Evolutionary conservation across 2,888 invertebrate species (phyloP), one percentile per base, ranked within the genome.

Genomic region (Himalopsyche japonica): DNA sequence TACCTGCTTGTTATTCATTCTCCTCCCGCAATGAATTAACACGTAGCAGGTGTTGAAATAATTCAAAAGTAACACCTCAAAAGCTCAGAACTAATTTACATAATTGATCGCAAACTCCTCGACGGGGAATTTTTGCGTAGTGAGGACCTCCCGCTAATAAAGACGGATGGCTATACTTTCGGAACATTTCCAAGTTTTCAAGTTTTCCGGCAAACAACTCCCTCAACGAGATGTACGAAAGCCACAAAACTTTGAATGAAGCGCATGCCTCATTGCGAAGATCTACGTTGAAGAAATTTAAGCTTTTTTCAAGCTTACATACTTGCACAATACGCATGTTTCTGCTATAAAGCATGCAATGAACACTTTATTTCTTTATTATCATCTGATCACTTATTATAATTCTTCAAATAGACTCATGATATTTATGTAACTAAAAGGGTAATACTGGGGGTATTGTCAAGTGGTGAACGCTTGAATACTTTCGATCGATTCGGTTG

Each of bases 41-140:
- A 70, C 70, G 70, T 70, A 70, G 70, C 70, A 70, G 70, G 70
- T 70, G 70, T 70, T 70, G 70, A 70, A 70, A 70, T 70, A 70
- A 70, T 70, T 70, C 70, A 70, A 70, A 70, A 30, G 70, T 70
- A 70, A 70, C 70, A 70, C 70, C 70, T 70, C 70, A 70, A 27
- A 70, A 70, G 70, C 70, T 70, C 70, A 70, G 70, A 70, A 70
- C 70, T 70, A 70, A 70, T 70, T 70, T 70, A 27, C 24, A 70
- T 70, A 70, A 70, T 70, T 70, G 70, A 70, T 70, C 70, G 70
- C 70, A 70, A 30, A 70, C 70, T 27, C 70, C 12, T 27, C 70
- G 70, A 27, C 70, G 70, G 70, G 70, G 70, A 27, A 70, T 70
- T 70, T 70, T 70, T 70, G 70, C 70, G 70, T 70, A 70, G 27